These are phyloP conservation scores for Empis stercorea DNA, from an alignment of 2,888 invertebrate species.

Conservation along the genomic window DNA sequence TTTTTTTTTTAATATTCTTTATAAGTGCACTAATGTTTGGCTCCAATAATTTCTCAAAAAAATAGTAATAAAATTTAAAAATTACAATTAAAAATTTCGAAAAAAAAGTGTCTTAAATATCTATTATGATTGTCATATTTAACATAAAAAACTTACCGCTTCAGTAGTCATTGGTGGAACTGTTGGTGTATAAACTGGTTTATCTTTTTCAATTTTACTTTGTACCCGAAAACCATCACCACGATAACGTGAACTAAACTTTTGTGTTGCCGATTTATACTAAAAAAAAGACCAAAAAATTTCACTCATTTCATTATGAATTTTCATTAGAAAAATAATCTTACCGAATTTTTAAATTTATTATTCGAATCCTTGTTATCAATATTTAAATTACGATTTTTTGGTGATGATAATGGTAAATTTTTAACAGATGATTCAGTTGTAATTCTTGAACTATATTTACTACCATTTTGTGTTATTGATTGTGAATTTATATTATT, in stretches of 20 bases:
- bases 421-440: conserved; percentile 5
- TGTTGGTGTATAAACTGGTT: conserved; percentile 19
- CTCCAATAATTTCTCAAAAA: not conserved
- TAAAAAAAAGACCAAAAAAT: conserved; percentile 3
- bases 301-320: not conserved
- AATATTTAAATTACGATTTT: not conserved
- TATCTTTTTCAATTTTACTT: conserved; percentile 10
- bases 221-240: conserved; percentile 14
- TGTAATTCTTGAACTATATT: conserved; percentile 11
- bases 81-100: too few species aligned
- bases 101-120: too few species aligned
- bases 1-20: too few species aligned
- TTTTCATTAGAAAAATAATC: not conserved
- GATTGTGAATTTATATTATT: conserved; percentile 9
- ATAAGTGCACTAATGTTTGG: too few species aligned
- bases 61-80: not conserved
- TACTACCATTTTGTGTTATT: conserved; percentile 11
- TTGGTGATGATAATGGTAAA: too few species aligned
- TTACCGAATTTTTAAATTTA: conserved; percentile 1
- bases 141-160: conserved; percentile 20
- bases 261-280: conserved; percentile 8
- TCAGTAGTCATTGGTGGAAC: conserved; percentile 19
- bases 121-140: too few species aligned
- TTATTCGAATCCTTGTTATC: not conserved
- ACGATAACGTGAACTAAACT: conserved; percentile 18